Percentiles rank a stretch among this genome's conserved stretches.
Evolutionary conservation across 2,888 invertebrate species (phyloP).

Genomic region (Orthosia cruda): DNA sequence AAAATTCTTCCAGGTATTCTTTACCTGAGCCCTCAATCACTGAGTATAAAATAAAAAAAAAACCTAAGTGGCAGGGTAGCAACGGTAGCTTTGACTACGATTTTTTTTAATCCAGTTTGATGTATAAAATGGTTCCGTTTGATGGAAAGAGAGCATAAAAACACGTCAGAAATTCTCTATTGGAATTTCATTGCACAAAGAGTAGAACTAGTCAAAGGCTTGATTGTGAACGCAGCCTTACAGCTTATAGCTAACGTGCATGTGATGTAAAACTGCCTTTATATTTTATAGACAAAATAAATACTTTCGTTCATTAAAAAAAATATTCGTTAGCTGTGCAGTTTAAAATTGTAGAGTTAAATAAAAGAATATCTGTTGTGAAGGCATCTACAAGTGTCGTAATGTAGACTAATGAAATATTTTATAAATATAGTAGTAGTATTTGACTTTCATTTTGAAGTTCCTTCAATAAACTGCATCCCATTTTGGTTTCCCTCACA

Average conservation of each 20-base stretch:
- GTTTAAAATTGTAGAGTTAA: neutral
- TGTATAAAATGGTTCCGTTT: neutral
- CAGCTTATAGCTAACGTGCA: neutral
- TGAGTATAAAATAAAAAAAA: neutral
- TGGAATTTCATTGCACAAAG: constrained; percentile 33
- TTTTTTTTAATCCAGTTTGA: neutral
- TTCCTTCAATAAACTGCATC: neutral
- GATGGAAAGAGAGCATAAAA: constrained; percentile 11
- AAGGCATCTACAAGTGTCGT: neutral
- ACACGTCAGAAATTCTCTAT: constrained; percentile 1
- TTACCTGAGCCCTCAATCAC: neutral
- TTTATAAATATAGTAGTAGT: neutral
- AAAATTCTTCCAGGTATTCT: too few species aligned
- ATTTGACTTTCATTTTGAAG: neutral
- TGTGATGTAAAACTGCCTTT: neutral
- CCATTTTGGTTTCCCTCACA: neutral
- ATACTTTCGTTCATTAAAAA: neutral
- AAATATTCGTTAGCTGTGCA: neutral
- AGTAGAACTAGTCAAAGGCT: constrained; percentile 12
- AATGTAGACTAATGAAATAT: constrained; percentile 16
- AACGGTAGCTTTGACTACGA: neutral
- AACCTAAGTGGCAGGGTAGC: neutral
- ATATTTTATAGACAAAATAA: neutral
- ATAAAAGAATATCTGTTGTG: neutral
- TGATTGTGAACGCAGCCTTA: neutral